Conservation (phyloP, 2,888 invertebrate species). For the Drosophila prostipennis region DNA sequence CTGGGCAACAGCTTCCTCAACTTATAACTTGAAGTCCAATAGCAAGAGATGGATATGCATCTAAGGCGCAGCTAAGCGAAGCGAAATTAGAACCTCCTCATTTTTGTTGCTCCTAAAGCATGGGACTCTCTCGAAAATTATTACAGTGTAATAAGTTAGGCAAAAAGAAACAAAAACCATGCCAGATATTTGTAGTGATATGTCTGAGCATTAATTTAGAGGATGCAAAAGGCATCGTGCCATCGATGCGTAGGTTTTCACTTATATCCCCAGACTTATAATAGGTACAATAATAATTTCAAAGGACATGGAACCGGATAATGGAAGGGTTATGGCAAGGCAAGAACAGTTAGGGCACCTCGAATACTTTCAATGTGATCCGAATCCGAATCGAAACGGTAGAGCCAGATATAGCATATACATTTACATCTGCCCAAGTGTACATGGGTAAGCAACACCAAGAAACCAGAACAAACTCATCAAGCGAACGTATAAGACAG, state of each 20-base stretch:
- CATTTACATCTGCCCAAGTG: constrained; percentile 18
- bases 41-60: constrained; percentile 31
- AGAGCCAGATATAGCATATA: constrained; percentile 15
- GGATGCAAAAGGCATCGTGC: constrained; percentile 1
- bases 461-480: constrained; percentile 54
- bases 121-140: constrained; percentile 44
- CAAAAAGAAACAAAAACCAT: not conserved
- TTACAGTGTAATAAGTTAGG: constrained; percentile 64
- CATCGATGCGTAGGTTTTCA: constrained; percentile 68
- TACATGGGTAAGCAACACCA: constrained; percentile 15
- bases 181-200: constrained; percentile 7
- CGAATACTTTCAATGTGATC: constrained; percentile 31
- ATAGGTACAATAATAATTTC: constrained; percentile 59
- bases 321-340: constrained; percentile 1
- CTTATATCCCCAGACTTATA: constrained; percentile 64
- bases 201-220: constrained; percentile 10
- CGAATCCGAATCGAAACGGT: constrained; percentile 15
- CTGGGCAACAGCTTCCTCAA: constrained; percentile 79
- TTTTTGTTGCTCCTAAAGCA: constrained; percentile 42
- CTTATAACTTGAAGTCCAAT: constrained; percentile 81
- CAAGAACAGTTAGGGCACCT: not conserved
- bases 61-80: constrained; percentile 1
- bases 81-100: not conserved
- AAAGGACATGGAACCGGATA: not conserved
- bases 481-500: constrained; percentile 55